Evolutionary conservation across 2,797 vertebrate species (phyloP).

Genomic region (Notamacropus eugenii): DNA sequence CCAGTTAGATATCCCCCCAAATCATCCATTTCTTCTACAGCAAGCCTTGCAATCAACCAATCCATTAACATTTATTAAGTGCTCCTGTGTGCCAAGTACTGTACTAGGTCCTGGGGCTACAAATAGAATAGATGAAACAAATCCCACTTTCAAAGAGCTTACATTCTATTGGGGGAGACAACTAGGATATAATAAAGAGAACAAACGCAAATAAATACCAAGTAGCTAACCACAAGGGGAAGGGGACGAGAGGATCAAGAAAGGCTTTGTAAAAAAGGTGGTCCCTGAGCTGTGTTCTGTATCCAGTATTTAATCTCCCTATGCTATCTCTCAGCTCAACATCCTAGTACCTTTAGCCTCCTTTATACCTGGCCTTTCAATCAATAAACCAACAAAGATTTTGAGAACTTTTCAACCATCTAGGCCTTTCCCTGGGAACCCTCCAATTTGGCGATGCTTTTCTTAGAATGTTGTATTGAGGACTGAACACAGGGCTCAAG

Average conservation of each 20-base stretch:
- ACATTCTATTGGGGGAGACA: no score
- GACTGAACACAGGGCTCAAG: not conserved
- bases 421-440: not conserved
- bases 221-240: no score
- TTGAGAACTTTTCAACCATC: not conserved
- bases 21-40: not conserved
- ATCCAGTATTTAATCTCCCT: not conserved
- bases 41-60: not conserved
- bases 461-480: not conserved
- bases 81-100: not conserved
- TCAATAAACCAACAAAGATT: not conserved
- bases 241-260: not conserved
- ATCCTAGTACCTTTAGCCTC: not conserved
- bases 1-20: not conserved
- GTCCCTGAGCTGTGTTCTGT: not conserved
- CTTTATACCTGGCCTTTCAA: not conserved
- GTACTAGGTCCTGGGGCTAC: not conserved
- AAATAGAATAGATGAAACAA: not conserved
- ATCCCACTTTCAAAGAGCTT: not conserved
- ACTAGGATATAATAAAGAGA: no score
- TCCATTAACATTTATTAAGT: not conserved
- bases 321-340: not conserved
- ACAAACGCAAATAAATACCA: no score
- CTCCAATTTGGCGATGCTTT: not conserved
- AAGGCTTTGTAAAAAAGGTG: not conserved